These are phyloP conservation scores for Patagioenas fasciata DNA, from an alignment of 2,113 vertebrate species.

Conservation along the genomic window DNA sequence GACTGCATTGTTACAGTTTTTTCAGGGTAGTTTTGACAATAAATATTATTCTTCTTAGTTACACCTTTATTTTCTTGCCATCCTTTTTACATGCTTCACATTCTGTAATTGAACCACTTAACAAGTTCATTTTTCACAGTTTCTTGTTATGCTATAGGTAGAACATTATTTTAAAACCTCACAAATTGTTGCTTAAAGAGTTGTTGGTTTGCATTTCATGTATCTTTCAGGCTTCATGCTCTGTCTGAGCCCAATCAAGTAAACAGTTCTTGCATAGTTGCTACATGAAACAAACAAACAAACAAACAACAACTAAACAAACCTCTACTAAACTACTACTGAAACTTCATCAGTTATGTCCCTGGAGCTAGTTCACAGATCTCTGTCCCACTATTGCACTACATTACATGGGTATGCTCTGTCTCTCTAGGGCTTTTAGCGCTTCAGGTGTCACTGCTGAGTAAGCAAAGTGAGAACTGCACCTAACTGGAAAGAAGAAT, in stretches of 20 bases:
- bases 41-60: not conserved
- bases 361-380: not conserved
- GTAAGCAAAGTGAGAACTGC: not conserved
- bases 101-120: not conserved
- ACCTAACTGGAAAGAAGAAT: not conserved
- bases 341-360: not conserved
- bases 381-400: not conserved
- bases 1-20: not conserved
- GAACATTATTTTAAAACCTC: not conserved
- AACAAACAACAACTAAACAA: too few relatives aligned
- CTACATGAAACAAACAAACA: not conserved
- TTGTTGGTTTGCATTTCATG: not conserved
- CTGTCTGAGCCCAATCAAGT: not conserved
- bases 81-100: not conserved
- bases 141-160: not conserved
- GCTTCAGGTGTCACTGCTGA: not conserved
- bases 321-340: not conserved
- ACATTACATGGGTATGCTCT: not conserved
- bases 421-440: not conserved
- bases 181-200: not conserved
- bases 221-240: not conserved
- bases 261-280: not conserved
- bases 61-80: not conserved
- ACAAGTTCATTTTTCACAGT: not conserved
- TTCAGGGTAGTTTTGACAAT: not conserved